phyloP scores from a whole-genome alignment of 2,113 vertebrate species.

The Hippolais icterina region DNA sequence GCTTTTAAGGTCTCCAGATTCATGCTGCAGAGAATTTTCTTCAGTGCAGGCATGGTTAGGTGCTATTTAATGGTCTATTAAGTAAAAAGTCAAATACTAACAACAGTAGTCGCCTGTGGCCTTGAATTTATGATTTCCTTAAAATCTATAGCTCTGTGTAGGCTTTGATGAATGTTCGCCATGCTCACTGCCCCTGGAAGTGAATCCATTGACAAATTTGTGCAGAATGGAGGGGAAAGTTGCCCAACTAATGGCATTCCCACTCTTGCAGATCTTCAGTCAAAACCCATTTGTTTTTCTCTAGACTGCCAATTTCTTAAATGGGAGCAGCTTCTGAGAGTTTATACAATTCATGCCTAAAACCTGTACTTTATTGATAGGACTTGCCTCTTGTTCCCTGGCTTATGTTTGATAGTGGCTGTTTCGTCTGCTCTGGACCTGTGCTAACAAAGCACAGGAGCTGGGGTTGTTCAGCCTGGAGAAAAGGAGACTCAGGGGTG shows the following conservation, averaged over 20 bases:
- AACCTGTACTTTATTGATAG: not conserved
- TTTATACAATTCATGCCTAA: not conserved
- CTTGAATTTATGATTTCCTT: not conserved
- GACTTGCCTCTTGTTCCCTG: not conserved
- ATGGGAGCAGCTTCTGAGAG: not conserved
- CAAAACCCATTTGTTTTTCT: not conserved
- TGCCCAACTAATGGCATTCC: not conserved
- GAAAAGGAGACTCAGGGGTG: no score
- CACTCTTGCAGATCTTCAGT: not conserved
- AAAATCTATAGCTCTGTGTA: not conserved
- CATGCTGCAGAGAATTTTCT: not conserved
- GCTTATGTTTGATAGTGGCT: not conserved
- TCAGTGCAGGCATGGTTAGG: not conserved
- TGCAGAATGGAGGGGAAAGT: not conserved
- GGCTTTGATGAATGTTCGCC: not conserved
- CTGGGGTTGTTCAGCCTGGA: no score
- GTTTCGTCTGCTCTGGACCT: accelerated
- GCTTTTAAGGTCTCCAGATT: not conserved
- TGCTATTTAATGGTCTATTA: not conserved
- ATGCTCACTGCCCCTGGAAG: not conserved
- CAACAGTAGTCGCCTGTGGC: not conserved
- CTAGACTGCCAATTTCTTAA: not conserved
- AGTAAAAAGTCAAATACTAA: not conserved
- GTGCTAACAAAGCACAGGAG: not conserved
- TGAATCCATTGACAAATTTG: not conserved